Evolutionary conservation across 2,888 invertebrate species (phyloP), one percentile per base, ranked within the genome.

Genomic region (Rhingia rostrata): DNA sequence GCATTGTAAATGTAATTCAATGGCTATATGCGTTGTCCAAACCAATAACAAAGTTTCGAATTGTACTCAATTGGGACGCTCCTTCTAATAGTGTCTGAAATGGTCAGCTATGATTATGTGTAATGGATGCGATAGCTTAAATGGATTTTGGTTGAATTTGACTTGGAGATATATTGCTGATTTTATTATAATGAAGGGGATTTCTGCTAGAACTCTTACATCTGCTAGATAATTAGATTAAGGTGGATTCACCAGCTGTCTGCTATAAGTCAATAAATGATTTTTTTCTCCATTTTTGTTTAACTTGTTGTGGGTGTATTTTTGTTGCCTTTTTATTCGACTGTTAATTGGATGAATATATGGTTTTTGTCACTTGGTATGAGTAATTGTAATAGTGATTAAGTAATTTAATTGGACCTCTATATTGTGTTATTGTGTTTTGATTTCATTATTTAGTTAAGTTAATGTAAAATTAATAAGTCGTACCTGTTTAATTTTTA

Each of bases 1-100:
- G 74, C 64, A 74, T 41, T 74, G 74, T 58, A 74, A 56, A 74
- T 74, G 73, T 64, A 64, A 64, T 58, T 74, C 74, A 64, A 35
- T 74, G 49, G 73, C n/a, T 47, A n/a, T 56, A 49, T 12, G 32
- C 12, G 32, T n/a, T n/a, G n/a, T n/a, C n/a, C n/a, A n/a, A n/a
- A n/a, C n/a, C n/a, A n/a, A n/a, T n/a, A n/a, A 35, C 32, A 63
- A 61, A 72, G 41, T 41, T 54, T 22, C 51, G 60, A 61, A 33
- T 70, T 60, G 41, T 39, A 22, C 49, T 53, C 22, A 69, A 32
- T 58, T 53, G 30, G 12, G 33, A 37, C 37, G 37, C 9, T n/a
- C n/a, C n/a, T n/a, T n/a, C n/a, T 30, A 56, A 4, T 12, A 32
- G n/a, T n/a, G n/a, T 30, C 6, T 41, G 10, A 30, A 56, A 47